Evolutionary conservation across 2,113 vertebrate genomes (phyloP), one percentile per base, ranked within the genome.

Genomic region (Phocoena sinus): DNA sequence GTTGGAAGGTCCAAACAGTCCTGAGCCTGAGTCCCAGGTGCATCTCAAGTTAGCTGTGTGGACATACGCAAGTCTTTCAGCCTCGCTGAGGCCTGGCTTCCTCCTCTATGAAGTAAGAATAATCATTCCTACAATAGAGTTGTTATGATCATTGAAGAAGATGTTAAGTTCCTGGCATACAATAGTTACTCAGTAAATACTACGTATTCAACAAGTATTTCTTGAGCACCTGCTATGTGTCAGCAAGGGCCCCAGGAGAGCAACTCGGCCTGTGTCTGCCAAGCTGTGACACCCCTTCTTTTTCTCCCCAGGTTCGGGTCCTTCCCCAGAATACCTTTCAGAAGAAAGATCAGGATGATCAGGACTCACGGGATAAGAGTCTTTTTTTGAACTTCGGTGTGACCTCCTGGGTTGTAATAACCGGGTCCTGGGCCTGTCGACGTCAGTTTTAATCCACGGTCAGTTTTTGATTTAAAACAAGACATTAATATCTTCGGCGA

Each of bases 401-500:
- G 33, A 84, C 96, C 96, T 25, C 98, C 97, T 6, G 98, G 99
- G 94, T 98, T 98, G 96, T 98, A 99, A 80, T 98, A 94, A 31
- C 98, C 99, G 0, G 99, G 98, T 6, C 99, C 99, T 0, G 99
- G 98, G 41, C 93, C 98, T 58, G 47, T 67, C 14, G 98, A 76
- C 0, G 58, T 81, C 7, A 82, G 8, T 5, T 86, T 95, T 14
- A 94, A 41, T 73, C 96, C 98, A 36, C 87, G 90, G 77, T 82
- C 77, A 0, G 98, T 98, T 93, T 98, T 99, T n/a, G 99, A 99
- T 85, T 97, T 98, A 97, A 99, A 99, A 96, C 98, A 98, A 93
- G 99, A 99, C 86, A 97, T 87, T 17, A 98, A 33, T 6, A 89
- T 90, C 89, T 95, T 98, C 33, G 99, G 98, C 8, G 97, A 94